phyloP scores from a whole-genome alignment of 1,140 invertebrate species.

The Octopus sinensis region DNA sequence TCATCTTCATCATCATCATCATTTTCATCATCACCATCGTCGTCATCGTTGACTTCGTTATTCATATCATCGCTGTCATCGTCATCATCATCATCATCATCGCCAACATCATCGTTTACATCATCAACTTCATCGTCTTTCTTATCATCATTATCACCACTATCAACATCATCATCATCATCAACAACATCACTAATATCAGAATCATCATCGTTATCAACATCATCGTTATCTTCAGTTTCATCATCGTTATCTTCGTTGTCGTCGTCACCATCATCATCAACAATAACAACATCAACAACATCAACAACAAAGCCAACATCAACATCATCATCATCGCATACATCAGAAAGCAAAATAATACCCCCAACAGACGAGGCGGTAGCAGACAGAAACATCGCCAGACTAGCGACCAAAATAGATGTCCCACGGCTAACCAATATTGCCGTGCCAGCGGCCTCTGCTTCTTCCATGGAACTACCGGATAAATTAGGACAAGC shows the following conservation, averaged over 20 bases:
- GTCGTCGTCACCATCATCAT: neutral
- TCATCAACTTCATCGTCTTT: neutral
- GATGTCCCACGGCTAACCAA: no score
- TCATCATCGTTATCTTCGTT: neutral
- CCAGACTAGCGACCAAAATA: no score
- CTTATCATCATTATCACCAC: neutral
- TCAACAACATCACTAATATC: neutral
- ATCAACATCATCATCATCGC: neutral
- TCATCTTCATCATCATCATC: neutral
- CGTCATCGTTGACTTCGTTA: neutral
- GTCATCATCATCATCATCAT: slow-evolving; percentile 6
- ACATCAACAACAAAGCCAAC: neutral
- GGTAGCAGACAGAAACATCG: no score
- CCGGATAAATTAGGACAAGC: no score
- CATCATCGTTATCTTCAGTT: neutral
- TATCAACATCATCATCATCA: neutral
- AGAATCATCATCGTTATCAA: neutral
- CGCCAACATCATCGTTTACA: neutral
- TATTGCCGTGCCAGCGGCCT: no score
- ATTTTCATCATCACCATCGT: neutral
- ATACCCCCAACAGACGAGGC: no score
- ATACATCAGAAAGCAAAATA: no score
- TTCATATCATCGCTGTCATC: neutral
- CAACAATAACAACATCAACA: neutral
- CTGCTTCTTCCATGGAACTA: no score